Conservation (phyloP, 2,797 vertebrate species). For the Anguilla pacifica region DNA sequence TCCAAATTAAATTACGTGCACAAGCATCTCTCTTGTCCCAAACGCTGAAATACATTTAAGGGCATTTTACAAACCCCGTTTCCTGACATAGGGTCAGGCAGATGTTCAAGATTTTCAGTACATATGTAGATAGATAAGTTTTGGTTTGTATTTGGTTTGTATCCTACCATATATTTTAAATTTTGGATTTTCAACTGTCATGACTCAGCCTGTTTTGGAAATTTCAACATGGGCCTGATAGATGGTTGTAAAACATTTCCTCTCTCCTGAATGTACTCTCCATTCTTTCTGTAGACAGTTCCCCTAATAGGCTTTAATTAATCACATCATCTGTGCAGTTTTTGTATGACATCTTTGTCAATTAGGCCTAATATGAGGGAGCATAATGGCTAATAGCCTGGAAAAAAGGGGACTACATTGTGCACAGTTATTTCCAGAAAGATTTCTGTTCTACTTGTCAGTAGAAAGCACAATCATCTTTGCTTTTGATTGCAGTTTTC, state of each 20-base stretch:
- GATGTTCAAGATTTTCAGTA: not conserved
- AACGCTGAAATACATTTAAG: not conserved
- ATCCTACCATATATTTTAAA: not conserved
- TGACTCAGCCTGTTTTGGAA: constrained; percentile 10
- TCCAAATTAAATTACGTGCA: not conserved
- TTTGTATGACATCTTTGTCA: constrained; percentile 20
- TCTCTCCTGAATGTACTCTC: not conserved
- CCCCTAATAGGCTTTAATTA: constrained; percentile 24
- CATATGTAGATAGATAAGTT: not conserved
- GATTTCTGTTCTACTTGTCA: not conserved
- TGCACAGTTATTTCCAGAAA: not conserved
- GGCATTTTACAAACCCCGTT: not conserved
- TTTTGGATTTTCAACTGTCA: not conserved
- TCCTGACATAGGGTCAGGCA: not conserved
- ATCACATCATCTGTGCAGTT: constrained; percentile 22
- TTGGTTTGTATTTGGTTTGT: not conserved
- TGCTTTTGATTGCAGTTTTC: not conserved
- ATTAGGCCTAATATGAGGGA: not conserved
- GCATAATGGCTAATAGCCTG: not conserved
- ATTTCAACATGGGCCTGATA: constrained; percentile 7
- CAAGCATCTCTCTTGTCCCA: not conserved
- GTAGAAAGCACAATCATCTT: not conserved
- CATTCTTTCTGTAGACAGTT: not conserved
- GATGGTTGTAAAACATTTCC: not conserved
- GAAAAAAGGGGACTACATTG: not conserved